Percentiles rank a stretch among this genome's conserved stretches.
phyloP scores from a whole-genome alignment of 2,797 vertebrate genomes.

The Gobio occitaniae region DNA sequence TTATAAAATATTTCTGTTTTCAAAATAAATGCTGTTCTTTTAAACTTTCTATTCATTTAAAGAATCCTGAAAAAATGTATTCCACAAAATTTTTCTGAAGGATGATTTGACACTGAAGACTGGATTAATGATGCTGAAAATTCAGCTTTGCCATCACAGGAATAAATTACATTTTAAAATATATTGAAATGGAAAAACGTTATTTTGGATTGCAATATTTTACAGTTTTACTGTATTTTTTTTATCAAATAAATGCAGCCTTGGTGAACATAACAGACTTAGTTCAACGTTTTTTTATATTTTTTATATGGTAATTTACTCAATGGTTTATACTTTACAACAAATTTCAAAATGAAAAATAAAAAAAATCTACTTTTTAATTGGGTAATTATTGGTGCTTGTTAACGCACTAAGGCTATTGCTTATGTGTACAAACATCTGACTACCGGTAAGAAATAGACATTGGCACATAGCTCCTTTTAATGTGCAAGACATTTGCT shows the following conservation, averaged over 20 bases:
- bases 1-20: not conserved
- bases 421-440: not conserved
- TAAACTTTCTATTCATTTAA: not conserved
- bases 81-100: not conserved
- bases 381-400: not conserved
- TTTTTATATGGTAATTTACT: not conserved
- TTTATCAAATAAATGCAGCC: not conserved
- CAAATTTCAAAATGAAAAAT: not conserved
- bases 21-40: not conserved
- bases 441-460: not conserved
- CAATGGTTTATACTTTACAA: not conserved
- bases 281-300: no score
- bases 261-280: not conserved
- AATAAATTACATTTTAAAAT: not conserved
- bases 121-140: not conserved
- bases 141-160: not conserved
- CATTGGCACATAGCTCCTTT: not conserved
- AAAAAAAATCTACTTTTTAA: not conserved
- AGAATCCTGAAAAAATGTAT: not conserved
- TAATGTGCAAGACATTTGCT: no score
- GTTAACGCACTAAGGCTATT: not conserved
- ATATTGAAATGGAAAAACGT: not conserved
- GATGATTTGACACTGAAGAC: not conserved
- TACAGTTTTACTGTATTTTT: not conserved
- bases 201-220: not conserved